phyloP scores from a whole-genome alignment of 2,113 vertebrate genomes.

The Malurus melanocephalus region DNA sequence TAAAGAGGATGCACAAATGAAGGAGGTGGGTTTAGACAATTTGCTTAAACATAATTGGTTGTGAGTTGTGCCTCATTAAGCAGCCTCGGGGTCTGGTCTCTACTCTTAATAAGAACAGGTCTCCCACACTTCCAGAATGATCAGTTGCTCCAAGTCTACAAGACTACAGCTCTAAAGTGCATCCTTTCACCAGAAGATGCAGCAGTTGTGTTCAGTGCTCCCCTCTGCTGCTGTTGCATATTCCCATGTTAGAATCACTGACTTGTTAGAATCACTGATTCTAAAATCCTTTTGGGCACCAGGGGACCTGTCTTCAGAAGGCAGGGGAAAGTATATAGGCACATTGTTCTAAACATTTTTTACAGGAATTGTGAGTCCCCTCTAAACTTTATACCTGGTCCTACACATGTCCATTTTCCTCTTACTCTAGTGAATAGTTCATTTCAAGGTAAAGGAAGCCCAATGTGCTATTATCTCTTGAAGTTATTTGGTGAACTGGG shows the following conservation, averaged over 20 bases:
- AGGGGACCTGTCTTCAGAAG: background rate
- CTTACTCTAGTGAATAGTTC: background rate
- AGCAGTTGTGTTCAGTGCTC: background rate
- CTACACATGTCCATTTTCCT: background rate
- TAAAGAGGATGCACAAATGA: background rate
- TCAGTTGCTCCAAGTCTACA: background rate
- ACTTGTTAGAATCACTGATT: background rate
- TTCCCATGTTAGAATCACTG: background rate
- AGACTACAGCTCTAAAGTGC: background rate
- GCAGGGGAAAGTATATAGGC: background rate
- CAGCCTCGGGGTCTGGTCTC: background rate
- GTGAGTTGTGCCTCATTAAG: background rate
- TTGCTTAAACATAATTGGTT: background rate
- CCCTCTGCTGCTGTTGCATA: background rate
- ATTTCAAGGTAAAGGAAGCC: background rate
- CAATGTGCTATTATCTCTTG: background rate
- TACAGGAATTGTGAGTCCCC: background rate
- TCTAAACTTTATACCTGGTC: background rate
- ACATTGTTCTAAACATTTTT: background rate
- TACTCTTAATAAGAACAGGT: background rate
- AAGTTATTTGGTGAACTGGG: background rate
- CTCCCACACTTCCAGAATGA: background rate
- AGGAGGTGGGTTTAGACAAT: background rate
- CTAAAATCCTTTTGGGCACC: background rate
- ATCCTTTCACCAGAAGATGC: background rate